Evolutionary conservation across 2,113 vertebrate genomes (phyloP), one percentile per base, ranked within the genome.

Genomic region (Psittacula cyanocephala): DNA sequence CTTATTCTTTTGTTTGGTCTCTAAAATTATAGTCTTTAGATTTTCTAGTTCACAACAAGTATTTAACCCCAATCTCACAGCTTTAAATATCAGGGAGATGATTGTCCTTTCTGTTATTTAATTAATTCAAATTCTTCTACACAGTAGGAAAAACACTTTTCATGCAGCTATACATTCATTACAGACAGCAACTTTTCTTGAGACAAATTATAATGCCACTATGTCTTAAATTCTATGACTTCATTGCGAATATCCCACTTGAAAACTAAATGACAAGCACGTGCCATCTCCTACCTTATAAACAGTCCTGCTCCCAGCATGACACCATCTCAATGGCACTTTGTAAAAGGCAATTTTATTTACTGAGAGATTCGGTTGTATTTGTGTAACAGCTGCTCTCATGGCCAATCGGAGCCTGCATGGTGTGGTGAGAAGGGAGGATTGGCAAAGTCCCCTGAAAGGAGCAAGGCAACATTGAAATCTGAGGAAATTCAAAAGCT

Each of bases 251-350:
- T 53, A 50, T 10, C 52, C 68, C 55, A 2, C 60, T 85, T 47
- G 62, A 86, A 93, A 69, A 90, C 86, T 93, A 93, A 95, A 35
- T 4, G 17, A 96, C n/a, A 91, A 91, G 71, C n/a, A n/a, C 15
- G 17, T 88, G 65, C 72, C 89, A 19, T 86, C 44, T 98, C 99
- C 98, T 98, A 99, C 99, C 98, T 98, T 98, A 96, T 41, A 57
- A 91, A 87, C 3, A 29, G 85, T 95, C 95, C 93, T 81, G 96
- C 98, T 98, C 96, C 96, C 97, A 91, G 96, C 84, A 97, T 57
- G 97, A 89, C 72, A 89, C 95, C 81, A 84, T 82, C 98, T 96
- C 94, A 75, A 95, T 11, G 59, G 93, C 91, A 97, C 97, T 94
- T 96, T 96, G 93, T 91, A 97, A 97, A 97, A 91, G 70, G 71